These are phyloP conservation scores for Hormiphora californensis DNA, from an alignment of 37 sponge, comb jelly and placozoan genomes.

Conservation along the genomic window DNA sequence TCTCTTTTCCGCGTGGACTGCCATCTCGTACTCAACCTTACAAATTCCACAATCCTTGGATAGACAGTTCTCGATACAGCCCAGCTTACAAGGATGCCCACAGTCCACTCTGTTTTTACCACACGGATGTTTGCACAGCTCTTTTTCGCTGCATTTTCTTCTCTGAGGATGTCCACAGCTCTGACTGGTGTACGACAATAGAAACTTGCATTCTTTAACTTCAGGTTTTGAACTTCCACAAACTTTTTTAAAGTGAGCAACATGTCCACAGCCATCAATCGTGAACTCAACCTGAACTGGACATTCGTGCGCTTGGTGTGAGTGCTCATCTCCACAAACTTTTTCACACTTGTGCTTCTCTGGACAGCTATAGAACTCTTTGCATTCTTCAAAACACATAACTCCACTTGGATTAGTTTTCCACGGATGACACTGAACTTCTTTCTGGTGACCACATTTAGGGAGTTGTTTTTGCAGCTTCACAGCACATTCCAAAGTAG, in stretches of 20 bases:
- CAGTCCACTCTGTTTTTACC: constrained; percentile 59
- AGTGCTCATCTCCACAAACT: background rate
- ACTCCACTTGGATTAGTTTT: background rate
- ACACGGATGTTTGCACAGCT: constrained; percentile 60
- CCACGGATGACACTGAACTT: constrained; percentile 56
- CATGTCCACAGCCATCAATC: background rate
- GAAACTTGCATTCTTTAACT: background rate
- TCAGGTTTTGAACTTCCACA: background rate
- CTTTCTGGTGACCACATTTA: constrained; percentile 60
- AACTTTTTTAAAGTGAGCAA: background rate
- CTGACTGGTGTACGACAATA: background rate
- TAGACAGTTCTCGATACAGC: constrained; percentile 59
- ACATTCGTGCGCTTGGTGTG: background rate
- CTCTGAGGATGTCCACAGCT: constrained; percentile 7
- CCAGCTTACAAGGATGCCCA: constrained; percentile 68
- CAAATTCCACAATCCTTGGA: background rate
- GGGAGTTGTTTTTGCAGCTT: constrained; percentile 56
- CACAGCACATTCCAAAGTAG: constrained; percentile 58
- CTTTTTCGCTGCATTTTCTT: background rate
- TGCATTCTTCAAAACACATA: background rate
- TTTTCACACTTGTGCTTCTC: background rate
- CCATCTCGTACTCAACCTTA: constrained; percentile 62
- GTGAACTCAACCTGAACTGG: background rate
- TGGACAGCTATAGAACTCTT: background rate
- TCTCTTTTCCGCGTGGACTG: too few relatives aligned